A percentile compares a stretch with the other conserved stretches of the same genome.
phyloP scores from a whole-genome alignment of 2,888 invertebrate species.

The Conus canariensis region DNA sequence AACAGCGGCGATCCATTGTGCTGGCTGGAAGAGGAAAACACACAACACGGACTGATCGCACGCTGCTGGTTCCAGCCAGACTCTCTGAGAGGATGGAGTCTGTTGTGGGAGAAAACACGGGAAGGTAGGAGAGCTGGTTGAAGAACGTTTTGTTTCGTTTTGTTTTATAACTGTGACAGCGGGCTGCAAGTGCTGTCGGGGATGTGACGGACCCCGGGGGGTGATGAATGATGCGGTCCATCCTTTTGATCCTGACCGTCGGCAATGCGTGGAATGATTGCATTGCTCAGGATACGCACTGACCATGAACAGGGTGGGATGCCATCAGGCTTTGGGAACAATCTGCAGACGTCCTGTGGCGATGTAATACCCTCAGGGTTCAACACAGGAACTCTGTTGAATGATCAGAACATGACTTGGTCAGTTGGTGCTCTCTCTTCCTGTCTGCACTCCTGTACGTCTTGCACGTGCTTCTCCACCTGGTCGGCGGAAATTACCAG shows the following conservation, averaged over 20 bases:
- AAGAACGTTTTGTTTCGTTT: not conserved
- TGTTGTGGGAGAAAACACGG: not conserved
- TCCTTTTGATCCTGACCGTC: not conserved
- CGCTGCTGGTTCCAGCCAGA: too few species aligned
- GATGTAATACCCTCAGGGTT: too few species aligned
- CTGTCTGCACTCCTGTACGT: too few species aligned
- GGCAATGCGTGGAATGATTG: not conserved
- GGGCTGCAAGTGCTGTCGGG: not conserved
- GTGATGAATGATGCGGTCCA: not conserved
- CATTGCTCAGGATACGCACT: not conserved
- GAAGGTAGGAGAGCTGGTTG: not conserved
- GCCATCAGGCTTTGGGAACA: not conserved
- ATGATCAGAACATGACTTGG: too few species aligned
- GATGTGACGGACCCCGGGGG: not conserved
- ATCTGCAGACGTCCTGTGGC: not conserved
- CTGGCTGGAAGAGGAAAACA: not conserved
- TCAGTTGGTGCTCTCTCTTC: too few species aligned
- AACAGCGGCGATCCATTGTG: not conserved
- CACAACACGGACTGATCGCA: too few species aligned
- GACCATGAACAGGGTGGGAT: not conserved
- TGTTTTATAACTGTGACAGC: not conserved
- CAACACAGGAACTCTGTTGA: too few species aligned
- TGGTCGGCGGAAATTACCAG: too few species aligned
- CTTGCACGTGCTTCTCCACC: too few species aligned
- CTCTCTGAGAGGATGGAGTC: not conserved